These are phyloP conservation scores for Allophyes oxyacanthae DNA, from an alignment of 2,888 invertebrate genomes.

Conservation along the genomic window DNA sequence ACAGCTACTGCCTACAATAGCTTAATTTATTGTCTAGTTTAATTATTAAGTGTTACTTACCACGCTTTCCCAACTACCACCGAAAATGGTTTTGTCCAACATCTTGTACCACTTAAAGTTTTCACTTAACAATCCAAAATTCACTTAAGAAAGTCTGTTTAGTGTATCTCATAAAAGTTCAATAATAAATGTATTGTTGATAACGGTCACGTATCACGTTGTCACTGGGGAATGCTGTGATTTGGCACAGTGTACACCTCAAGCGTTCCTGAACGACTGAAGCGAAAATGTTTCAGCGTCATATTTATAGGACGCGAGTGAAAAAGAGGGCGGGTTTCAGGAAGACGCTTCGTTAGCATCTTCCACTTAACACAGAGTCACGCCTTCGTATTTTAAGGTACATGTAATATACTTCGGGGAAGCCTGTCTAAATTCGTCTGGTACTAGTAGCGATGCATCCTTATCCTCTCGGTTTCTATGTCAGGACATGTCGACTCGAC, in stretches of 20 bases:
- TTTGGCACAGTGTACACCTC: constrained; percentile 81
- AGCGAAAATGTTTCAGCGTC: constrained; percentile 76
- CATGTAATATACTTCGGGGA: constrained; percentile 83
- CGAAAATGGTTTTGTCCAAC: constrained; percentile 84
- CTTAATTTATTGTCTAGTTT: too few relatives aligned
- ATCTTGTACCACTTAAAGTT: constrained; percentile 66
- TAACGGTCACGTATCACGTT: constrained; percentile 78
- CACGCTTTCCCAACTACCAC: constrained; percentile 88
- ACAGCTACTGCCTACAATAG: constrained; percentile 6
- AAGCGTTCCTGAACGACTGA: constrained; percentile 85
- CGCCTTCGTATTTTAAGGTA: constrained; percentile 75
- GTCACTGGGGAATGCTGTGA: constrained; percentile 70
- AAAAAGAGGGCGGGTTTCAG: constrained; percentile 80
- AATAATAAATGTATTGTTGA: constrained; percentile 57
- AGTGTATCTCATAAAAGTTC: constrained; percentile 53
- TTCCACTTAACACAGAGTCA: constrained; percentile 83
- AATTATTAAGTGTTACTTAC: constrained; percentile 69
- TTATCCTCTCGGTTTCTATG: constrained; percentile 61
- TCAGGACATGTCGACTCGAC: constrained; percentile 26
- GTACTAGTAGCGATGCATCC: constrained; percentile 58
- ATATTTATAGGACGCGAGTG: constrained; percentile 82
- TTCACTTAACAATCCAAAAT: constrained; percentile 62
- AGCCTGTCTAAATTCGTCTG: constrained; percentile 77
- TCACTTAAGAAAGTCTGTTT: constrained; percentile 60
- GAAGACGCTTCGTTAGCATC: constrained; percentile 73